Base-by-base conservation (phyloP, 2,113 vertebrate genomes). In the Monopterus albus region DNA sequence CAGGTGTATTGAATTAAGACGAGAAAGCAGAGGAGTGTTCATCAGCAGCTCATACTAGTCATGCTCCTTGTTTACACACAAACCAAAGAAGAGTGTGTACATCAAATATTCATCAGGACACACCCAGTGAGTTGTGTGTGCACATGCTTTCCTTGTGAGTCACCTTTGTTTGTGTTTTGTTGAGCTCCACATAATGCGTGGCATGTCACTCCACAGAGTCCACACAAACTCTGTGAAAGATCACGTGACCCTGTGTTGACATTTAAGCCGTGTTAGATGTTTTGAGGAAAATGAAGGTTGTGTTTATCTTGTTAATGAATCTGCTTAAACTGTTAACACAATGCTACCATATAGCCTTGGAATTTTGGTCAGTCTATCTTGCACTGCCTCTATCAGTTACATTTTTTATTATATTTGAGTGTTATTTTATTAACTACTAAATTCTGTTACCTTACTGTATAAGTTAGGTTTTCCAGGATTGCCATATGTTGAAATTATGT, bases 91-190 rank as follows among this genome's bases (percentile, higher is more conserved):
- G 49, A 51, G 61, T 29, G 47, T 21, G 49, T 29, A 6, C 23
- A n/a, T 64, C 8, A 21, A 29, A 40, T 33, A 25, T 10, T 42
- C 21, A 62, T 11, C 11, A 39, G 25, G 25, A 62, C 81, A 63
- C 40, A 6, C 10, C 52, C 28, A 17, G n/a, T 5, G 3, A n/a
- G 39, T 21, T 60, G 25, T 72, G 33, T 3, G 47, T 33, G 31
- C n/a, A 10, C 70, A 47, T 18, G 20, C 21, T 12, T 82, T 58
- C 14, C 33, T 9, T 0, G 42, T 52, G 70, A 87, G 46, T 78
- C 70, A 78, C 25, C 36, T 52, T 39, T n/a, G 6, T 72, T 63
- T 72, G 58, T 72, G 36, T 65, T 60, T 61, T 51, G 14, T 7
- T 46, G 36, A 38, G 68, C 43, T 23, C 12, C 9, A 64, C 72